phyloP scores from a whole-genome alignment of 2,888 invertebrate species.

The Caenorhabditis doughertyi region DNA sequence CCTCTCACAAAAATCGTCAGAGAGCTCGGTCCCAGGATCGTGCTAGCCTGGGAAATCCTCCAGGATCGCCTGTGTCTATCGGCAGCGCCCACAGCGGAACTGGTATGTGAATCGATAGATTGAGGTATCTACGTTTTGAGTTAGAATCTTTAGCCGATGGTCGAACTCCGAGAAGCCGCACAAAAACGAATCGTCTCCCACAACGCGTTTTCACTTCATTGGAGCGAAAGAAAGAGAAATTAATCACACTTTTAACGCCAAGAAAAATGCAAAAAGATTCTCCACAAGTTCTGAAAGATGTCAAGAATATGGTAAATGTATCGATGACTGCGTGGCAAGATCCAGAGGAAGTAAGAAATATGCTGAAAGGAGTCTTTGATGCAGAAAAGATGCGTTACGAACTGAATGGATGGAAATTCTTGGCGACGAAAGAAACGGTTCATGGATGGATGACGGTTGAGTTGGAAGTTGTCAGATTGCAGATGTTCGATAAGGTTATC shows the following conservation, averaged over 20 bases:
- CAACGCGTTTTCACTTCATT: constrained; percentile 87
- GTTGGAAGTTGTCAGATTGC: constrained; percentile 86
- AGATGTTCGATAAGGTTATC: constrained; percentile 82
- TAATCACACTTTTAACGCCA: constrained; percentile 88
- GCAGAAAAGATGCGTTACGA: constrained; percentile 75
- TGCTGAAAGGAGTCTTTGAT: constrained; percentile 86
- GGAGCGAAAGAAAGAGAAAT: constrained; percentile 87
- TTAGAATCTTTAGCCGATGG: constrained; percentile 43
- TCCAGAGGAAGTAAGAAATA: constrained; percentile 87
- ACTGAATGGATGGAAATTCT: constrained; percentile 85
- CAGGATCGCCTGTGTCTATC: constrained; percentile 66
- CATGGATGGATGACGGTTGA: constrained; percentile 87
- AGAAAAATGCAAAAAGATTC: constrained; percentile 79
- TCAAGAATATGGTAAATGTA: constrained; percentile 87
- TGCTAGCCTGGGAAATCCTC: constrained; percentile 28
- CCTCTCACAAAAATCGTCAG: constrained; percentile 16
- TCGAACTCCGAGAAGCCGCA: constrained; percentile 73
- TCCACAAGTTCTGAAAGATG: constrained; percentile 70
- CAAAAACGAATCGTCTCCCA: constrained; percentile 76
- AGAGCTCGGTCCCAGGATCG: constrained; percentile 67
- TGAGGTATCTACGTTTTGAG: no score
- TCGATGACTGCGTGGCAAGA: constrained; percentile 87
- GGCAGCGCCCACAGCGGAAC: constrained; percentile 62
- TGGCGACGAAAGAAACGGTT: constrained; percentile 86
- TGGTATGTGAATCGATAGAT: neutral